Evolutionary conservation across 2,888 invertebrate species (phyloP).

Genomic region (Xanthia togata): DNA sequence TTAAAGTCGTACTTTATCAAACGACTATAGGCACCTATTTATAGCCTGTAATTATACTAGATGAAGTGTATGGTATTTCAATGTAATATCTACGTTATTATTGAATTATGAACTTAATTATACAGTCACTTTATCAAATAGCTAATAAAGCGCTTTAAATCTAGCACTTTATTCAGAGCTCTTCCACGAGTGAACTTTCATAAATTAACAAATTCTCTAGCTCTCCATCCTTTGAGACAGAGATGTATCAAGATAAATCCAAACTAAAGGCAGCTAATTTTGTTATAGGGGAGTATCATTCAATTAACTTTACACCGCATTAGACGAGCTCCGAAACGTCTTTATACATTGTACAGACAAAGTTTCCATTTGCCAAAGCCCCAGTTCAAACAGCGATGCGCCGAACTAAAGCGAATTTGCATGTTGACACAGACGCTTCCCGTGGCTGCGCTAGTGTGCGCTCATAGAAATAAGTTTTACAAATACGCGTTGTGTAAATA

Average conservation of each 20-base stretch:
- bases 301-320: slow-evolving; percentile 80
- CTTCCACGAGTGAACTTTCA: slow-evolving; percentile 57
- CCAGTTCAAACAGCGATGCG: slow-evolving; percentile 80
- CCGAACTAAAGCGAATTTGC: slow-evolving; percentile 82
- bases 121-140: slow-evolving; percentile 39
- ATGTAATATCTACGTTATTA: slow-evolving; percentile 20
- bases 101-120: slow-evolving; percentile 33
- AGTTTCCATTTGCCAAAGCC: slow-evolving; percentile 80
- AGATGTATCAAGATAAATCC: slow-evolving; percentile 66
- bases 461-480: slow-evolving; percentile 77
- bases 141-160: slow-evolving; percentile 45
- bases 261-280: slow-evolving; percentile 69
- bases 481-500: slow-evolving; percentile 75
- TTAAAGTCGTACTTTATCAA: background rate
- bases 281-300: slow-evolving; percentile 71
- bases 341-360: slow-evolving; percentile 76
- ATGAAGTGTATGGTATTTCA: slow-evolving; percentile 20
- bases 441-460: slow-evolving; percentile 51
- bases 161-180: slow-evolving; percentile 34
- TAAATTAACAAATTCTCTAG: slow-evolving; percentile 60
- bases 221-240: slow-evolving; percentile 48
- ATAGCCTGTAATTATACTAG: background rate
- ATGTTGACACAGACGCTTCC: slow-evolving; percentile 76
- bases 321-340: slow-evolving; percentile 75
- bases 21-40: background rate